These are phyloP conservation scores for Moxostoma hubbsi DNA, from an alignment of 2,797 vertebrate species.

Conservation along the genomic window DNA sequence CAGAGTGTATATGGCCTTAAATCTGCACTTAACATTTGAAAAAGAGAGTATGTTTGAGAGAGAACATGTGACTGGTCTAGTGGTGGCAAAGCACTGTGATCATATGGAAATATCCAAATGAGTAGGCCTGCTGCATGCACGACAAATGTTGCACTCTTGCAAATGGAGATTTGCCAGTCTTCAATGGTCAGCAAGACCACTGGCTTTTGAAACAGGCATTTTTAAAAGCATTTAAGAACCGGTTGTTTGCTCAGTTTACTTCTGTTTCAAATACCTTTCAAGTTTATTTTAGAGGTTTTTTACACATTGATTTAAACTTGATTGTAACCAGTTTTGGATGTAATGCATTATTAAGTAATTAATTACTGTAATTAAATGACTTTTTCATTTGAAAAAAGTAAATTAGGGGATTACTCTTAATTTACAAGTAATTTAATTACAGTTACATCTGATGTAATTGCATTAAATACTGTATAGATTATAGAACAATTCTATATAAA, in stretches of 20 bases:
- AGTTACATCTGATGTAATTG: too few species aligned
- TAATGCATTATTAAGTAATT: too few species aligned
- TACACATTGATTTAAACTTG: not conserved
- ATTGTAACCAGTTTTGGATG: not conserved
- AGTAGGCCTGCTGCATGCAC: constrained; percentile 3
- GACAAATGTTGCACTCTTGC: constrained; percentile 9
- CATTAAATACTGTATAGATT: too few species aligned
- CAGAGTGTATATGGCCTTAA: constrained; percentile 23
- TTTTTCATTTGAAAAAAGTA: too few species aligned
- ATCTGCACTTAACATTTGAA: constrained; percentile 38
- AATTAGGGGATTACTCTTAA: too few species aligned
- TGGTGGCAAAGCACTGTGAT: constrained; percentile 21
- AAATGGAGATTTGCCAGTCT: constrained; percentile 17
- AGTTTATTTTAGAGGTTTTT: constrained; percentile 10
- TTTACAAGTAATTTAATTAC: too few species aligned
- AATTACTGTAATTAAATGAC: too few species aligned
- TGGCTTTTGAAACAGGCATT: constrained; percentile 19
- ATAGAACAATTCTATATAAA: too few species aligned
- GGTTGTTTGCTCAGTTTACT: not conserved
- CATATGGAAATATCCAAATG: constrained; percentile 29
- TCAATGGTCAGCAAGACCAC: constrained; percentile 25
- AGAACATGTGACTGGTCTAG: constrained; percentile 12
- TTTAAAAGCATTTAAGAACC: constrained; percentile 3
- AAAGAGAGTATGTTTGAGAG: constrained; percentile 14
- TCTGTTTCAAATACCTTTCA: not conserved